phyloP scores from a whole-genome alignment of 2,113 vertebrate species.

The Apeltes quadracus region DNA sequence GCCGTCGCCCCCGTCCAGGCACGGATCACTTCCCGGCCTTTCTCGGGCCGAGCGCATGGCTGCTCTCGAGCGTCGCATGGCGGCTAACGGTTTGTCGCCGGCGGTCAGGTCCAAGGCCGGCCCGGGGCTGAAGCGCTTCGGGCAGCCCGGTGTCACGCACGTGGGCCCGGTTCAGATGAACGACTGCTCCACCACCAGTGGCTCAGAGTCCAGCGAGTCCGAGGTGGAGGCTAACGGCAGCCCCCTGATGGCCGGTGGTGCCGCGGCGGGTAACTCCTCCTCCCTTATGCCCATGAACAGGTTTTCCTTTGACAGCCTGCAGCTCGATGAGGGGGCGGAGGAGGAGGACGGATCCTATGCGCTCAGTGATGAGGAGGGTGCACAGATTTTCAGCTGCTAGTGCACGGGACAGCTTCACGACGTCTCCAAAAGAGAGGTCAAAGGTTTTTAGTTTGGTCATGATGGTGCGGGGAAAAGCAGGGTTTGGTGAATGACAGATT shows the following conservation, averaged over 20 bases:
- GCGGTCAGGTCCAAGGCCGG: slow-evolving; percentile 70
- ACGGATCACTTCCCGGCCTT: slow-evolving; percentile 60
- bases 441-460: slow-evolving; percentile 17
- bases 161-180: slow-evolving; percentile 82
- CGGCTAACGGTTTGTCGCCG: slow-evolving; percentile 84
- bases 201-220: slow-evolving; percentile 91
- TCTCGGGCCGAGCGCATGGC: slow-evolving; percentile 72
- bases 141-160: slow-evolving; percentile 57
- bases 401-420: neutral
- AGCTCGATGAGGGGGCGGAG: slow-evolving; percentile 84
- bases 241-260: slow-evolving; percentile 77
- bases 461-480: slow-evolving; percentile 5
- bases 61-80: slow-evolving; percentile 80
- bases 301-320: slow-evolving; percentile 84
- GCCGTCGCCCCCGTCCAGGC: slow-evolving; percentile 61
- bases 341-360: slow-evolving; percentile 78
- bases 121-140: slow-evolving; percentile 55
- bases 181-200: slow-evolving; percentile 88
- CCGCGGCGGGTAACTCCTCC: slow-evolving; percentile 73
- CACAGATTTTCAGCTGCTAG: slow-evolving; percentile 83
- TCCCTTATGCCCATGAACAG: slow-evolving; percentile 82
- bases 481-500: slow-evolving; percentile 14
- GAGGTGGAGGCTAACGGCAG: slow-evolving; percentile 82
- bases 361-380: slow-evolving; percentile 84
- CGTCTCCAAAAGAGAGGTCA: neutral